Evolutionary conservation across 1,140 invertebrate genomes (phyloP), one percentile per base, ranked within the genome.

Genomic region (Heliconius hermathena): DNA sequence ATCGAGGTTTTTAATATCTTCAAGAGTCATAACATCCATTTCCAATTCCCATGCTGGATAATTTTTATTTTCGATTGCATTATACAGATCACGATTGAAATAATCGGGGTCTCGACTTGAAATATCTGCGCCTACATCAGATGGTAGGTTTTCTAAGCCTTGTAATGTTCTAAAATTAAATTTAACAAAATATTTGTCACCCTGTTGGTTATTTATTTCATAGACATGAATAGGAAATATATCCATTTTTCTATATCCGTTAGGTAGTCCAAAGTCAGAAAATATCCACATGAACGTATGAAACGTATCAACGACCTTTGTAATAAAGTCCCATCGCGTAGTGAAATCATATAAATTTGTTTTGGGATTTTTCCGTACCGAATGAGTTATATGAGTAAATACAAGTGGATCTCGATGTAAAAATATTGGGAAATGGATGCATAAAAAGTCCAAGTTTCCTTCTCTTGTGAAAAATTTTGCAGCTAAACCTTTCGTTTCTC

Each of bases 261-360:
- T 97, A 1, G 98, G 98, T 72, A 97, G 97, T n/a, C 98, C 98
- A 83, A 97, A 96, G 94, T 99, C 98, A 11, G 97, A 96, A 83
- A 98, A 97, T n/a, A 98, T 89, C 90, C 98, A 97, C 90, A 97
- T 95, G 1, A 97, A 95, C 90, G 97, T 97, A 89, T 99, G 97
- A 16, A 96, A 96, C 1, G 96, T 95, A 91, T 98, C 98, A 0
- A 98, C 97, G 81, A 97, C 95, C 20, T 98, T 92, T 0, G 97
- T 96, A 22, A 98, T 95, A 88, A 99, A 98, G 89, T 99, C 98
- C 97, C 98, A 98, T 83, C 97, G 97, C 96, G 97, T 97, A 86
- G 98, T 97, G 5, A 96, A 92, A 93, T 98, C 97, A 89, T 95
- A 95, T 18, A 97, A 81, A 89, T 97, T 94, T 8, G 97, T 97